Evolutionary conservation across 30 jellyfish, hydroid and myxozoan genomes (phyloP).

Genomic region (Cassiopea xamachana): DNA sequence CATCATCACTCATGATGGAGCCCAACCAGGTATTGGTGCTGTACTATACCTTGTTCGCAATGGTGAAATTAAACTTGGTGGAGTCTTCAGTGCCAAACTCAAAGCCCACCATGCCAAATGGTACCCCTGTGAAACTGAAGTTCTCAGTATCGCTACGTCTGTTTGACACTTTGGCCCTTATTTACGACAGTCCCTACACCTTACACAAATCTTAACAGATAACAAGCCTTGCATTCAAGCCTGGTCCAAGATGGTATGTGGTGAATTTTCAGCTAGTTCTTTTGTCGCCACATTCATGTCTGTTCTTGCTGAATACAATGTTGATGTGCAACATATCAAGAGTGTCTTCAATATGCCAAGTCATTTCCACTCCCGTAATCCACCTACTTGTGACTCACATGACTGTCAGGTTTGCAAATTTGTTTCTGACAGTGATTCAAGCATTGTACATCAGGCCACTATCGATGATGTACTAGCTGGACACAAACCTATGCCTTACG

Average conservation of each 20-base stretch:
- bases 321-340: slow-evolving; percentile 28
- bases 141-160: slow-evolving; percentile 70
- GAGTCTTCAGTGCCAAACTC: slow-evolving; percentile 67
- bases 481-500: background rate
- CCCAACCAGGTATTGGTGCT: slow-evolving; percentile 53
- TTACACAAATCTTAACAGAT: slow-evolving; percentile 44
- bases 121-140: slow-evolving; percentile 72
- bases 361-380: slow-evolving; percentile 7
- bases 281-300: slow-evolving; percentile 45
- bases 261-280: slow-evolving; percentile 56
- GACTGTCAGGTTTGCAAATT: background rate
- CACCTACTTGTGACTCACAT: background rate
- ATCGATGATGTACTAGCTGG: background rate
- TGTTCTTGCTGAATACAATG: slow-evolving; percentile 26
- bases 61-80: slow-evolving; percentile 33
- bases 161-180: slow-evolving; percentile 62
- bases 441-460: background rate
- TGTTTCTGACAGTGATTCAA: background rate
- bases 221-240: slow-evolving; percentile 81
- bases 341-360: slow-evolving; percentile 30
- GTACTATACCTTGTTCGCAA: slow-evolving; percentile 48
- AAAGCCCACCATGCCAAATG: slow-evolving; percentile 47
- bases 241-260: slow-evolving; percentile 43
- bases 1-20: slow-evolving; percentile 68
- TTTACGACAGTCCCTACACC: slow-evolving; percentile 50